Conservation (phyloP, 2,797 vertebrate species). For the Poecilia picta region DNA sequence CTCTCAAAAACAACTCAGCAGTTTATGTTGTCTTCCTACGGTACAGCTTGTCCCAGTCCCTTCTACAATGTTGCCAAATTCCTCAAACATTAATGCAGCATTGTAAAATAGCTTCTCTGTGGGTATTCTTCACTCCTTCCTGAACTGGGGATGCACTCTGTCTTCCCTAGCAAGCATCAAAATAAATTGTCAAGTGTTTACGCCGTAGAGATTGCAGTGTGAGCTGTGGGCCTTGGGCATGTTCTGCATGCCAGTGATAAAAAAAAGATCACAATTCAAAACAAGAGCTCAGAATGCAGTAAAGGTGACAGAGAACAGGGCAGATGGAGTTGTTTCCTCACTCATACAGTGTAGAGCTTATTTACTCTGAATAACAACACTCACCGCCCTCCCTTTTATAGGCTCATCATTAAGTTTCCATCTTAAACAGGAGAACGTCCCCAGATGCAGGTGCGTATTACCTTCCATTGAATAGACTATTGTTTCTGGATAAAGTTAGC, state of each 20-base stretch:
- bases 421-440: slow-evolving; percentile 31
- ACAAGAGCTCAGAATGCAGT: slow-evolving; percentile 47
- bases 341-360: slow-evolving; percentile 42
- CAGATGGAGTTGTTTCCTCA: slow-evolving; percentile 31
- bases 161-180: slow-evolving; percentile 64
- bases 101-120: slow-evolving; percentile 53
- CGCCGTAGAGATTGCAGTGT: slow-evolving; percentile 57
- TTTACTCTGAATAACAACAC: slow-evolving; percentile 45
- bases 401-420: slow-evolving; percentile 45
- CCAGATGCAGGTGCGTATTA: slow-evolving; percentile 51
- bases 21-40: slow-evolving; percentile 44
- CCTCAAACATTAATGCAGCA: slow-evolving; percentile 51
- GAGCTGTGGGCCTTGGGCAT: slow-evolving; percentile 68
- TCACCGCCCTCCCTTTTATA: slow-evolving; percentile 29
- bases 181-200: slow-evolving; percentile 70
- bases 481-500: slow-evolving; percentile 35
- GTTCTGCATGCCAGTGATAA: slow-evolving; percentile 68
- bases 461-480: slow-evolving; percentile 44
- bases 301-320: slow-evolving; percentile 35
- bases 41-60: slow-evolving; percentile 37
- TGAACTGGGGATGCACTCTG: slow-evolving; percentile 68
- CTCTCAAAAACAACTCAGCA: slow-evolving; percentile 42
- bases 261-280: slow-evolving; percentile 58
- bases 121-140: slow-evolving; percentile 49
- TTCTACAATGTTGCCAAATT: slow-evolving; percentile 52